Evolutionary conservation across 2,797 vertebrate species (phyloP).

Genomic region (Nyctibius grandis): DNA sequence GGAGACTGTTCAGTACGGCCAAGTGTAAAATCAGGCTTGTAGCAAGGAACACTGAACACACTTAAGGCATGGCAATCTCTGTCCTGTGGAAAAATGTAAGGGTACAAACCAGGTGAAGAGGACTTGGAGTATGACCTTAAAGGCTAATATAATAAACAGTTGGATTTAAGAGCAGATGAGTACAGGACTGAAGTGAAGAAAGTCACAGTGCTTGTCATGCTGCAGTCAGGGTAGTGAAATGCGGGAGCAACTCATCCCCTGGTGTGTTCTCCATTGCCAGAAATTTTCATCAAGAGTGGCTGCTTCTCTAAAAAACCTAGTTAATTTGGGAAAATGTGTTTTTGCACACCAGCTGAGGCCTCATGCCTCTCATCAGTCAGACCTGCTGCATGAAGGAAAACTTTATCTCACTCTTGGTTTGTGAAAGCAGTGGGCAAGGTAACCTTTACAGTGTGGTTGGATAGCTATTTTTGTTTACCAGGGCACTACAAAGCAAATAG

Average conservation of each 20-base stretch:
- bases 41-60: not conserved
- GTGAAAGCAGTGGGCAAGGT: not conserved
- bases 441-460: not conserved
- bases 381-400: not conserved
- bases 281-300: not conserved
- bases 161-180: not conserved
- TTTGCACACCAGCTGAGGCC: not conserved
- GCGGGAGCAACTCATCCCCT: rapidly evolving
- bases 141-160: not conserved
- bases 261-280: not conserved
- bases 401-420: not conserved
- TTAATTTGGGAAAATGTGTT: not conserved
- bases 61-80: not conserved
- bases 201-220: not conserved
- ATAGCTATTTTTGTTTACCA: not conserved
- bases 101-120: not conserved
- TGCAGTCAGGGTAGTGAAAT: not conserved
- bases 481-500: not conserved
- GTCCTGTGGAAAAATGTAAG: not conserved
- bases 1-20: not conserved
- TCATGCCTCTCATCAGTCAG: not conserved
- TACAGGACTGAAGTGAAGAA: not conserved
- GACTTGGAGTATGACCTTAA: not conserved
- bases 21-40: not conserved
- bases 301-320: not conserved